A percentile compares a stretch with the other conserved stretches of the same genome.
phyloP scores from a whole-genome alignment of 2,888 invertebrate genomes.

The Digitonthophagus gazella region DNA sequence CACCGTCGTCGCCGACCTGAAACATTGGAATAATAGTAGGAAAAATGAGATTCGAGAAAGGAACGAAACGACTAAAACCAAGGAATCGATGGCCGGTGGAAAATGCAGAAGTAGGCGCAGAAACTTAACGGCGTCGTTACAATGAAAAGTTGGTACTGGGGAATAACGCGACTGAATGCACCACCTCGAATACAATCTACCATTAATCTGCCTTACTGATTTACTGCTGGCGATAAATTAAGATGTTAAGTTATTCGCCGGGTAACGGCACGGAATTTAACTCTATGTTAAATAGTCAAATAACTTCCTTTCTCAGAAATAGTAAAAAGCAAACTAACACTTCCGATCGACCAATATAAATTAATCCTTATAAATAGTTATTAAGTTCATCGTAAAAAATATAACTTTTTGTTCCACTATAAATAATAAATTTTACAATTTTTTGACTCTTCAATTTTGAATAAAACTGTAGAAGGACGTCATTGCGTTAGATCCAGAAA shows the following conservation, averaged over 20 bases:
- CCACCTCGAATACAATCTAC: neutral
- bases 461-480: too few relatives aligned
- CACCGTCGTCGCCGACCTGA: neutral
- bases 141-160: neutral
- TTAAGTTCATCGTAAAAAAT: too few relatives aligned
- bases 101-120: neutral
- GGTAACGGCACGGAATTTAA: neutral
- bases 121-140: neutral
- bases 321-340: neutral
- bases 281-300: neutral
- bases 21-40: neutral
- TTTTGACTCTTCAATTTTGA: too few relatives aligned
- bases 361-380: too few relatives aligned
- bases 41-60: neutral
- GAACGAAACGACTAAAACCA: neutral
- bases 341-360: neutral
- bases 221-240: neutral
- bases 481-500: too few relatives aligned
- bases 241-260: neutral
- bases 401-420: too few relatives aligned
- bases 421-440: too few relatives aligned
- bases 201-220: neutral
- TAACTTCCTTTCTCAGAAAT: neutral
- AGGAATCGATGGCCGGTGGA: neutral
- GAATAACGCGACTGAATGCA: neutral